phyloP scores from a whole-genome alignment of 2,888 invertebrate genomes.

The Lepeophtheirus nordmannii region DNA sequence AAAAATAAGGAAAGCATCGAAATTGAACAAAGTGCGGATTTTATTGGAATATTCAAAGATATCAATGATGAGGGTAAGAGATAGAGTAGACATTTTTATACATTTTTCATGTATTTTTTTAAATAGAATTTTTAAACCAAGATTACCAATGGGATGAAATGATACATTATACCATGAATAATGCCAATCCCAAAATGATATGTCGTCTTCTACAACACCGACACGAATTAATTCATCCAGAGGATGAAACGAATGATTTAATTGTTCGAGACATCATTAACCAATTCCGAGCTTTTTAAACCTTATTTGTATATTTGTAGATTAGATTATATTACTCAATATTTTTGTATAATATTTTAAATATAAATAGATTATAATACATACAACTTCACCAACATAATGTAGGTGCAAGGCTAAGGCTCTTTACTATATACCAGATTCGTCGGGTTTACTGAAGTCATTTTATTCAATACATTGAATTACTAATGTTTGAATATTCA shows the following conservation, averaged over 20 bases:
- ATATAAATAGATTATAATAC: too few species aligned
- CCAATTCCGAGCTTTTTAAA: not conserved
- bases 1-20: not conserved
- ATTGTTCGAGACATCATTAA: not conserved
- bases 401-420: too few species aligned
- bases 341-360: too few species aligned
- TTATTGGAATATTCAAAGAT: not conserved
- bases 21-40: not conserved
- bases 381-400: too few species aligned
- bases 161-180: not conserved
- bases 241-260: not conserved
- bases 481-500: too few species aligned
- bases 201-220: not conserved
- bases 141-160: not conserved
- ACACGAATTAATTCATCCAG: slow-evolving; percentile 4
- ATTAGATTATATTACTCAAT: too few species aligned
- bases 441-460: too few species aligned
- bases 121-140: not conserved
- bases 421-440: too few species aligned
- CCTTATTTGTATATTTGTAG: not conserved
- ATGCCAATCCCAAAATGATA: not conserved
- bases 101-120: not conserved
- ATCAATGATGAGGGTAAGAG: not conserved
- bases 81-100: not conserved
- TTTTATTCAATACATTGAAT: too few species aligned